A percentile compares a stretch with the other conserved stretches of the same genome.
Conservation (phyloP, 1,140 invertebrate species). For the Cotesia typhae region DNA sequence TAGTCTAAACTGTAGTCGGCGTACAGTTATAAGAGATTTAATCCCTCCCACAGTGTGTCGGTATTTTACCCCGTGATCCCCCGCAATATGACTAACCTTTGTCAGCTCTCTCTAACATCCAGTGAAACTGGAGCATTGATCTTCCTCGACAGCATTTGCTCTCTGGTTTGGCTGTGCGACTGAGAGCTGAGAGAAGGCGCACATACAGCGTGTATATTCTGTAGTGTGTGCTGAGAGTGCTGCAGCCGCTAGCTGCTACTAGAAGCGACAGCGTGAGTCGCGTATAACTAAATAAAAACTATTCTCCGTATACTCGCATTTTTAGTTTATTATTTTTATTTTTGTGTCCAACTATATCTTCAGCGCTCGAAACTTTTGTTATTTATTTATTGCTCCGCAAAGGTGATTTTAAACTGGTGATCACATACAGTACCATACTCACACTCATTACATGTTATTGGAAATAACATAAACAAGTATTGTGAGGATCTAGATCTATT, state of each 20-base stretch:
- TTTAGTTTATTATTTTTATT: not conserved
- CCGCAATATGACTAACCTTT: not conserved
- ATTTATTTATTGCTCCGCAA: too few species aligned
- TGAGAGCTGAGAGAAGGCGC: conserved; percentile 15
- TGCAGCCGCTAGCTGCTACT: conserved; percentile 39
- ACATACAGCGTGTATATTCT: conserved; percentile 26
- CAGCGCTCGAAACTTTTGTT: too few species aligned
- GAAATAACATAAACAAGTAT: too few species aligned
- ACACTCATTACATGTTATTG: too few species aligned
- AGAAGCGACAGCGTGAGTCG: conserved; percentile 29
- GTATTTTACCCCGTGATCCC: not conserved
- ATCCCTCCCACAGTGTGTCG: conserved; percentile 39
- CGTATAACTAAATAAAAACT: conserved; percentile 6
- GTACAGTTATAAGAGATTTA: conserved; percentile 41
- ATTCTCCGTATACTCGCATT: not conserved
- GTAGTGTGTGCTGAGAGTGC: conserved; percentile 40
- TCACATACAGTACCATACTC: too few species aligned
- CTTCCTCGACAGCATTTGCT: not conserved
- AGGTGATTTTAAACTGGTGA: too few species aligned
- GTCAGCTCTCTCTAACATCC: not conserved
- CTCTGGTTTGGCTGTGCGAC: not conserved
- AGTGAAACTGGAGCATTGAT: not conserved
- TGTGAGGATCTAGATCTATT: too few species aligned
- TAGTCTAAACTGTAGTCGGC: too few species aligned
- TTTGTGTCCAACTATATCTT: too few species aligned